Percentiles rank a stretch among this genome's conserved stretches.
Conservation (phyloP, 2,888 invertebrate species). For the Macrophya annulata region DNA sequence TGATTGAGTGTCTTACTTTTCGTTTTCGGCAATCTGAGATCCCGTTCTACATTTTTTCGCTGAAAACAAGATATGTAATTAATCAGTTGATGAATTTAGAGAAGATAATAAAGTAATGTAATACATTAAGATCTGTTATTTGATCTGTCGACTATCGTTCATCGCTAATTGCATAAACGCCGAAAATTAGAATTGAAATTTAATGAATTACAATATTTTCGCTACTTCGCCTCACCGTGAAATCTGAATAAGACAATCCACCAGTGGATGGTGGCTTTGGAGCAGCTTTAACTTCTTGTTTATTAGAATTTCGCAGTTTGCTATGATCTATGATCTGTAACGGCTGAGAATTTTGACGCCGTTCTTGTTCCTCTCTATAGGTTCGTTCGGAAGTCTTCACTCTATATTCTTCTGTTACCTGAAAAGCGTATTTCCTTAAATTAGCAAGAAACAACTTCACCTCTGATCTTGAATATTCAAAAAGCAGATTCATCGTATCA, state of each 20-base stretch:
- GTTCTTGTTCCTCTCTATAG: slow-evolving; percentile 62
- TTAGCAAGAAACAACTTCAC: background rate
- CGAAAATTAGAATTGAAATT: background rate
- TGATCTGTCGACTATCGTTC: background rate
- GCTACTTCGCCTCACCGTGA: background rate
- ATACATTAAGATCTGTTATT: background rate
- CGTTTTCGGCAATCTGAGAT: slow-evolving; percentile 60
- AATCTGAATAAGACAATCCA: slow-evolving; percentile 12
- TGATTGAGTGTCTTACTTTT: slow-evolving; percentile 58
- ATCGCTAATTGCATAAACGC: background rate
- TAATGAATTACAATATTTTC: background rate
- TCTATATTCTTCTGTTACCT: slow-evolving; percentile 66
- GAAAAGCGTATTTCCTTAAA: slow-evolving; percentile 23
- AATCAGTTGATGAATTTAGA: background rate
- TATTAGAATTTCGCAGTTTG: slow-evolving; percentile 33
- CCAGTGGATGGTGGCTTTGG: background rate
- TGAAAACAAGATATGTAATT: background rate
- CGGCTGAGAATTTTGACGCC: slow-evolving; percentile 58
- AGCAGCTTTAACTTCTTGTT: background rate
- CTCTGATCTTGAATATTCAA: background rate
- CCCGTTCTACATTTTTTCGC: slow-evolving; percentile 7
- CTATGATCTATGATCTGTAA: slow-evolving; percentile 65
- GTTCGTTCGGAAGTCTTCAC: slow-evolving; percentile 64
- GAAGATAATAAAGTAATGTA: background rate
- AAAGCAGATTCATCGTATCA: background rate